A percentile compares a stretch with the other conserved stretches of the same genome.
phyloP scores from a whole-genome alignment of 2,113 vertebrate genomes.

The Chionodraco myersi region DNA sequence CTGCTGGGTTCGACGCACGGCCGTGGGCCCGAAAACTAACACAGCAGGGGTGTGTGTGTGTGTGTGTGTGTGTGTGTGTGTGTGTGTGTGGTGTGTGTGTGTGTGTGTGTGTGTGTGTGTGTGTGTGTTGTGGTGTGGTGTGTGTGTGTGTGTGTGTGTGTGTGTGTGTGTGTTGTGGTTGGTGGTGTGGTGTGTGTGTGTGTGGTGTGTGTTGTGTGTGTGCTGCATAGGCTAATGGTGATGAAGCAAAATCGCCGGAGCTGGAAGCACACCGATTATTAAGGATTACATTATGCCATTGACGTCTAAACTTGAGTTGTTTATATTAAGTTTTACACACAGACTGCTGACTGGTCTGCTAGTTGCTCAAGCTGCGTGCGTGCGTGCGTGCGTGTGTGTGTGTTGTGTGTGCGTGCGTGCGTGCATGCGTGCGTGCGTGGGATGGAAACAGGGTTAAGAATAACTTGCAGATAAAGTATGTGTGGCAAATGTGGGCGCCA shows the following conservation, averaged over 20 bases:
- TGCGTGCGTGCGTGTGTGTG: no score
- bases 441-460: not conserved
- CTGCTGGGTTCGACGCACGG: constrained; percentile 55
- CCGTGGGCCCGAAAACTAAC: constrained; percentile 31
- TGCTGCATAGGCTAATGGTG: constrained; percentile 22
- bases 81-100: no score
- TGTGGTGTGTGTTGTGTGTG: no score
- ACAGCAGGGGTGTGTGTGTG: not conserved
- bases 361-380: not conserved
- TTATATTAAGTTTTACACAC: constrained; percentile 44
- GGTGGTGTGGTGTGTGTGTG: no score
- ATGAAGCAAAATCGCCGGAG: constrained; percentile 36
- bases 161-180: no score
- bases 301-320: constrained; percentile 46
- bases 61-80: not conserved
- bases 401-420: no score
- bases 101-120: no score
- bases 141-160: no score
- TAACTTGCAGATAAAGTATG: not conserved
- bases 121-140: no score
- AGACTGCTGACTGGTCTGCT: constrained; percentile 33
- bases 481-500: not conserved
- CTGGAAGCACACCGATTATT: constrained; percentile 58
- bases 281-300: constrained; percentile 69
- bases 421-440: not conserved